Percentiles rank a stretch among this genome's conserved stretches.
Conservation (phyloP, 2,113 vertebrate genomes). For the Megatriorchis doriae region DNA sequence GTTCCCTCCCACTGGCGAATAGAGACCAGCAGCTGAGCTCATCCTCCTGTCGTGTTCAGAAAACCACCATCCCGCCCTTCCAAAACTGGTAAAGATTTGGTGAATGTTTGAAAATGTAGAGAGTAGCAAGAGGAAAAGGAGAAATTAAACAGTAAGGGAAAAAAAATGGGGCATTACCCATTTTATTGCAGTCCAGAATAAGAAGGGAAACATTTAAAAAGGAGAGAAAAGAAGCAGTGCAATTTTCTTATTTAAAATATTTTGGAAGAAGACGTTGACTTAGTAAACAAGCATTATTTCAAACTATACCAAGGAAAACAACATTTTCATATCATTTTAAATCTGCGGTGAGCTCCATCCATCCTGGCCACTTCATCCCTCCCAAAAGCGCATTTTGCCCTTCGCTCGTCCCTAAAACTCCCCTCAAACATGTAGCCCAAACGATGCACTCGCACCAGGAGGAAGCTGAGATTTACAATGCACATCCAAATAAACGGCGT, state of each 20-base stretch:
- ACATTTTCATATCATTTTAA: not conserved
- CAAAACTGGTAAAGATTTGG: not conserved
- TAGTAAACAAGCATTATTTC: not conserved
- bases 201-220: conserved; percentile 20
- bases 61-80: not conserved
- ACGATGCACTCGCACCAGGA: not conserved
- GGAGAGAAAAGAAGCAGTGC: conserved; percentile 15
- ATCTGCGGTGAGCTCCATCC: not conserved
- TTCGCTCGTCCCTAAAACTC: not conserved
- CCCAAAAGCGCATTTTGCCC: not conserved
- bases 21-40: not conserved
- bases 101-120: not conserved
- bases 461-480: not conserved
- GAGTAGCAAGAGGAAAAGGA: conserved; percentile 6
- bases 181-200: conserved; percentile 50
- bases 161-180: conserved; percentile 49
- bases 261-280: not conserved
- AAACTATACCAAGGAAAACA: not conserved
- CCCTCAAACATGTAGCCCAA: not conserved
- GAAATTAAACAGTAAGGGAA: conserved; percentile 25
- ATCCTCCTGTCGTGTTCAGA: not conserved
- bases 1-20: not conserved
- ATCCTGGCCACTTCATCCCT: not conserved
- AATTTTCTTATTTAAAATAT: not conserved
- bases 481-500: not conserved